Percentiles rank a stretch among this genome's conserved stretches.
Conservation (phyloP, 2,888 invertebrate species). For the Mimas tiliae region DNA sequence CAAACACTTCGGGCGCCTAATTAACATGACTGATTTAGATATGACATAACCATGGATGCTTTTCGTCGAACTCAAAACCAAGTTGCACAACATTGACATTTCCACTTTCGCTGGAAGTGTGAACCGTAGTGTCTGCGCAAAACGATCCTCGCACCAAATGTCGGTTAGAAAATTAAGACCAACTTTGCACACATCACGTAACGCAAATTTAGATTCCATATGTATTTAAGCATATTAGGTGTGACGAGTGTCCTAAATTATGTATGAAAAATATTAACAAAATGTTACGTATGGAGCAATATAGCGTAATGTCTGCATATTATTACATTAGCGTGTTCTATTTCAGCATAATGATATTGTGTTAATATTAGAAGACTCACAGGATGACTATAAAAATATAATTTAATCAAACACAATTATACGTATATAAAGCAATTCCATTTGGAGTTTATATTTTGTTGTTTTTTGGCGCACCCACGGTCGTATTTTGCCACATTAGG, state of each 20-base stretch:
- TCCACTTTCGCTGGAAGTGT: constrained; percentile 44
- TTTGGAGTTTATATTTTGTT: not conserved
- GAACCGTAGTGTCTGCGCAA: not conserved
- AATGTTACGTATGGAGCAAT: not conserved
- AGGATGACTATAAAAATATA: no score
- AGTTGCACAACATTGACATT: constrained; percentile 44
- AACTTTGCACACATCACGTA: constrained; percentile 14
- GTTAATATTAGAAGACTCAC: no score
- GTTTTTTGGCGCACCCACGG: no score
- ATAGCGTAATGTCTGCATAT: not conserved
- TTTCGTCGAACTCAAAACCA: constrained; percentile 32
- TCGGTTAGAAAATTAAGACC: not conserved
- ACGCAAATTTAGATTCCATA: not conserved
- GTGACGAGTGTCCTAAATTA: not conserved
- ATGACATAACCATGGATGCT: constrained; percentile 22
- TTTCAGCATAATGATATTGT: not conserved
- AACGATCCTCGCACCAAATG: constrained; percentile 4
- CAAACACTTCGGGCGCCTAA: constrained; percentile 31
- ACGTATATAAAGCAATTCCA: not conserved
- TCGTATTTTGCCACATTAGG: not conserved
- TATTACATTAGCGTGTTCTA: not conserved
- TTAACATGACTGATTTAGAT: constrained; percentile 31
- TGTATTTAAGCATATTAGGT: not conserved
- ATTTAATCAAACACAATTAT: no score
- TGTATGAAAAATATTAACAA: constrained; percentile 9